Evolutionary conservation across 2,888 invertebrate genomes (phyloP), one percentile per base, ranked within the genome.

Genomic region (Ophioninae sp.): DNA sequence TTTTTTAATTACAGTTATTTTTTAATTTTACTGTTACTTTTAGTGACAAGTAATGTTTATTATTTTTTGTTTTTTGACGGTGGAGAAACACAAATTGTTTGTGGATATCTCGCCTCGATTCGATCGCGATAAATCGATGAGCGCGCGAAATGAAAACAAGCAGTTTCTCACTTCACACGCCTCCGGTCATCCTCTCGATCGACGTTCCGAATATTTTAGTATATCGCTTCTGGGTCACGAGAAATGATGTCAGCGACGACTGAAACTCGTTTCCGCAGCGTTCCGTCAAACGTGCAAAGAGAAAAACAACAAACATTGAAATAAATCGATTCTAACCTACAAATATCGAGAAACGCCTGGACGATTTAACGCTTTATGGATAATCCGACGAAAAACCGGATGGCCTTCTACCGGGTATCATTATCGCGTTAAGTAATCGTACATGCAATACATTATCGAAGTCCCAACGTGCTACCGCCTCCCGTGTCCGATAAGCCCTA

Each of bases 191-290:
- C 30, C 61, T 50, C 44, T 17, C 30, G 76, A 44, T 17, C 68
- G 70, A 61, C 59, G 13, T 65, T 72, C 86, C 86, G 87, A 87
- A 89, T 89, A 90, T 90, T 89, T 87, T 85, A 88, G 77, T 79
- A 61, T 59, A 64, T 20, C 79, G 82, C 88, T 89, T 90, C 88
- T 90, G 85, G 90, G 89, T 88, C 90, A 88, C 86, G 85, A 87
- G 89, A 90, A 90, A 90, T 90, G 87, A 89, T 90, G 90, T 89
- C 90, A 90, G 85, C 87, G 75, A 81, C 86, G 88, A 87, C 89
- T 89, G 88, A 89, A 90, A 88, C 86, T 85, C 79, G 88, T 87
- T 87, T 88, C 86, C 86, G 85, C 87, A 85, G 76, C 72, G n/a
- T 68, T 67, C 8, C 69, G 65, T 77, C 61, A 37, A 69, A 62